These are phyloP conservation scores for Danio albolineatus DNA, from an alignment of 2,797 vertebrate species.

Conservation along the genomic window DNA sequence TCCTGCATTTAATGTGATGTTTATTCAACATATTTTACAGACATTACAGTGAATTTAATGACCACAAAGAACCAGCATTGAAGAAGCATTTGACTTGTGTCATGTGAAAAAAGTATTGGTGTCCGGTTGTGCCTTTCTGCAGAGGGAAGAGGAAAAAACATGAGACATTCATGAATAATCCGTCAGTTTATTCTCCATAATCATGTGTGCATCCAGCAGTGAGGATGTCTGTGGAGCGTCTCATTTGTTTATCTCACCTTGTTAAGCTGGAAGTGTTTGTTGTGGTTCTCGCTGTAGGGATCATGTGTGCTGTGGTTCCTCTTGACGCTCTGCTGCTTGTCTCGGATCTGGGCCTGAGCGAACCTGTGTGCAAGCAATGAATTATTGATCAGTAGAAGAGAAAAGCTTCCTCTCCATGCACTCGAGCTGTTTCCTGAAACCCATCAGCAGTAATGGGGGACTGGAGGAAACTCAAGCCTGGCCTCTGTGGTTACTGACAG, in stretches of 20 bases:
- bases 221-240: neutral
- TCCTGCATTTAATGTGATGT: no score
- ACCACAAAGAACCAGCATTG: neutral
- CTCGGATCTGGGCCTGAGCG: constrained; percentile 53
- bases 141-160: neutral
- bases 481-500: constrained; percentile 3
- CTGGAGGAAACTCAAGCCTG: constrained; percentile 8
- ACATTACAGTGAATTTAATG: neutral
- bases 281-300: constrained; percentile 21
- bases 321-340: constrained; percentile 51
- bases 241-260: constrained; percentile 49
- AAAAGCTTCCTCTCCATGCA: constrained; percentile 54
- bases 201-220: neutral
- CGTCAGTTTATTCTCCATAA: neutral
- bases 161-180: neutral
- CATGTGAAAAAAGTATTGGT: neutral
- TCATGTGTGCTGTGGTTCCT: constrained; percentile 56
- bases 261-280: constrained; percentile 32
- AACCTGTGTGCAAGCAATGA: constrained; percentile 69
- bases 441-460: constrained; percentile 45
- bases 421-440: constrained; percentile 60
- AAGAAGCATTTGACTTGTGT: neutral
- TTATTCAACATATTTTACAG: no score
- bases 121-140: neutral
- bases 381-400: constrained; percentile 72